Percentiles rank a stretch among this genome's conserved stretches.
Evolutionary conservation across 1,140 invertebrate genomes (phyloP).

Genomic region (Sinella curviseta): DNA sequence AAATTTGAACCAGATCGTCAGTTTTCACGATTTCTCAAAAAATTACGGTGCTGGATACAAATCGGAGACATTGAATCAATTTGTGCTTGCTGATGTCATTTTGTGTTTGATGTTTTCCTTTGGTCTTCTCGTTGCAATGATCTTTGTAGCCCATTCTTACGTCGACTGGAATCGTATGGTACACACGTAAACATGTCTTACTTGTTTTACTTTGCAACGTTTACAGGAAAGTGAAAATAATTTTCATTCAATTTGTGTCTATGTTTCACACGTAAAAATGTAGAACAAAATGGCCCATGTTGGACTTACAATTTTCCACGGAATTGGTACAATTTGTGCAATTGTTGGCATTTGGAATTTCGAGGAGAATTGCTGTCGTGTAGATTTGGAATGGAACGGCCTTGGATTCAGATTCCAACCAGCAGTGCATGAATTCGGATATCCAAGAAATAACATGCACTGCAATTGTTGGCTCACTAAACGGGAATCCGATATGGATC

Average conservation of each 20-base stretch:
- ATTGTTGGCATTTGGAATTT: neutral
- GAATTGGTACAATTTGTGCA: neutral
- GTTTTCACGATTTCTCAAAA: neutral
- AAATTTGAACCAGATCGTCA: neutral
- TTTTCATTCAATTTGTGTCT: too few relatives aligned
- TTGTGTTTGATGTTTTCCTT: neutral
- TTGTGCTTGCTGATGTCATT: neutral
- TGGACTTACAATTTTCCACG: neutral
- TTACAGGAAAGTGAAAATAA: too few relatives aligned
- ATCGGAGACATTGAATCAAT: constrained; percentile 16
- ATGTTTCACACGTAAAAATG: too few relatives aligned
- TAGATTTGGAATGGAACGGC: constrained; percentile 13
- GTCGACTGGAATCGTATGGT: constrained; percentile 12
- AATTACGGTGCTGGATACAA: constrained; percentile 9
- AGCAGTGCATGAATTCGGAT: neutral
- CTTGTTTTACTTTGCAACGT: too few relatives aligned
- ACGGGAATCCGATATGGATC: neutral
- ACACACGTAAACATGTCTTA: too few relatives aligned
- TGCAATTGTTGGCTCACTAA: constrained; percentile 11
- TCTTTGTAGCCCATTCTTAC: neutral
- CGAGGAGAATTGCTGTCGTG: constrained; percentile 10
- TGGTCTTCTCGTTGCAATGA: neutral
- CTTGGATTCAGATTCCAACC: neutral
- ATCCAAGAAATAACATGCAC: neutral
- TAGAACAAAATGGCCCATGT: neutral